Percentiles rank a stretch among this genome's conserved stretches.
phyloP scores from a whole-genome alignment of 2,888 invertebrate species.

The Nephrotoma flavescens region DNA sequence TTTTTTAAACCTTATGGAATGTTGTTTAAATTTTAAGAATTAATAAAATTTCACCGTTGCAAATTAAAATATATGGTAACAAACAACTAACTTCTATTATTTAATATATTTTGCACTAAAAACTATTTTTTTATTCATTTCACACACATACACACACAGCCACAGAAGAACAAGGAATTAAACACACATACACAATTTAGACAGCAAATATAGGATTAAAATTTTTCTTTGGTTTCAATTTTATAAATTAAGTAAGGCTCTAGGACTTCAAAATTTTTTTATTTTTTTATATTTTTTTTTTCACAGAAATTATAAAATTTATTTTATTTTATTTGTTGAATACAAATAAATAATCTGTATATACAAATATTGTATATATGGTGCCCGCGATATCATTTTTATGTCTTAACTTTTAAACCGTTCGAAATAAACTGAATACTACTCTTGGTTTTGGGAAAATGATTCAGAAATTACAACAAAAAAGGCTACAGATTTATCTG shows the following conservation, averaged over 20 bases:
- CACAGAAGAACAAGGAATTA: neutral
- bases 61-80: neutral
- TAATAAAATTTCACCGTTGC: neutral
- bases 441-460: neutral
- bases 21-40: neutral
- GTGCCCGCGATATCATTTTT: neutral
- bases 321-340: neutral
- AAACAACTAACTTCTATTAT: neutral
- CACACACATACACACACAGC: neutral
- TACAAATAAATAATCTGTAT: neutral
- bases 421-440: neutral
- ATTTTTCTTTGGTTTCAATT: neutral
- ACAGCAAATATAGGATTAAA: neutral
- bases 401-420: neutral
- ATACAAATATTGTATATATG: neutral
- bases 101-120: neutral
- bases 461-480: neutral
- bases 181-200: neutral
- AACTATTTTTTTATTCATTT: neutral
- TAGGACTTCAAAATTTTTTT: neutral
- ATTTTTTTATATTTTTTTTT: neutral
- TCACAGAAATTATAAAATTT: neutral
- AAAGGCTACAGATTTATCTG: neutral
- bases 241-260: neutral
- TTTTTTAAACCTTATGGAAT: too few relatives aligned